phyloP scores from a whole-genome alignment of 2,797 vertebrate species.

The Sebastes itinus region DNA sequence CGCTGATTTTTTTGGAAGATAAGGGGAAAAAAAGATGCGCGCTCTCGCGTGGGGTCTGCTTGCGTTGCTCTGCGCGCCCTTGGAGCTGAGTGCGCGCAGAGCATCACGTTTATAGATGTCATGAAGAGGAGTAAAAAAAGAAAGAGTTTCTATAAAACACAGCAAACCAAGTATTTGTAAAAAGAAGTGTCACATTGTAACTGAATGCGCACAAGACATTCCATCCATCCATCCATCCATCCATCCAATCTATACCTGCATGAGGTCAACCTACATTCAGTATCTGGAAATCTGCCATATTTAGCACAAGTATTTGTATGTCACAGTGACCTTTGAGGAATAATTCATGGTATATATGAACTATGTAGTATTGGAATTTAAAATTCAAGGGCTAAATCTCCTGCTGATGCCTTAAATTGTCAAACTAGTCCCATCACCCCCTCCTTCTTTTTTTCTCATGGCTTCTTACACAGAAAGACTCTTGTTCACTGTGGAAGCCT shows the following conservation, averaged over 20 bases:
- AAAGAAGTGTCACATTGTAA: background rate
- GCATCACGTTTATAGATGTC: background rate
- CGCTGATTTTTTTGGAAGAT: constrained; percentile 56
- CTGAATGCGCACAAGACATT: background rate
- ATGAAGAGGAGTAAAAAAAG: background rate
- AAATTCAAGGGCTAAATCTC: constrained; percentile 9
- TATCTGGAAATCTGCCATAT: constrained; percentile 31
- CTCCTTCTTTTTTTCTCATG: background rate
- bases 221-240: background rate
- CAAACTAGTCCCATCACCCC: background rate
- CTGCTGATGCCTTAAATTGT: background rate
- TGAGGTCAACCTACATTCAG: constrained; percentile 25
- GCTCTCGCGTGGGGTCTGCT: constrained; percentile 28
- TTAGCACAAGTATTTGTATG: constrained; percentile 11
- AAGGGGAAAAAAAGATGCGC: constrained; percentile 19
- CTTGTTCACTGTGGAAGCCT: constrained; percentile 50
- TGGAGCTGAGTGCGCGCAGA: constrained; percentile 39
- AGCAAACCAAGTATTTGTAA: background rate
- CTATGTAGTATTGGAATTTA: background rate
- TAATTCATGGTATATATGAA: background rate
- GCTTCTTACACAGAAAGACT: constrained; percentile 46
- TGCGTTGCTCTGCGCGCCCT: constrained; percentile 45
- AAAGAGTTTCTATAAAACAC: background rate
- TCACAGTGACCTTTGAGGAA: constrained; percentile 13
- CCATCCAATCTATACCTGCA: constrained; percentile 5